These are phyloP conservation scores for Ceratitis capitata DNA, from an alignment of 1,140 invertebrate genomes.

Conservation along the genomic window DNA sequence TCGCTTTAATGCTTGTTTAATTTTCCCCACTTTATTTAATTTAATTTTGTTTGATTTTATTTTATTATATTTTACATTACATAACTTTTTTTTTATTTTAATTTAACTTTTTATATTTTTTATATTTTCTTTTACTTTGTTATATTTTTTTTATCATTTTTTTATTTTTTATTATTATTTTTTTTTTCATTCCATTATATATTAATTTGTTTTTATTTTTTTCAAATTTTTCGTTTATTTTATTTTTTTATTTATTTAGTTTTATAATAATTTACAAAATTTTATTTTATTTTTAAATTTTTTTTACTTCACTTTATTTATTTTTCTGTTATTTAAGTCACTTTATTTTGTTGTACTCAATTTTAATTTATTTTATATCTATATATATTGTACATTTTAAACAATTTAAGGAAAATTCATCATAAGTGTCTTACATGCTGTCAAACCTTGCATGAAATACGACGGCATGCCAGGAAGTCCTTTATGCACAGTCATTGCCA, in stretches of 20 bases:
- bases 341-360: not conserved
- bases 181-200: not conserved
- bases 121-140: too few relatives aligned
- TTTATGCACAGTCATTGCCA: conserved; percentile 55
- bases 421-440: conserved; percentile 50
- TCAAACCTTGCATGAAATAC: conserved; percentile 61
- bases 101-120: too few relatives aligned
- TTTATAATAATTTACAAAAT: too few relatives aligned
- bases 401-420: not conserved
- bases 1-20: not conserved
- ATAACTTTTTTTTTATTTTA: too few relatives aligned
- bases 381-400: too few relatives aligned
- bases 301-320: not conserved
- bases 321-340: not conserved
- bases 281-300: not conserved
- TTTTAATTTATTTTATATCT: not conserved
- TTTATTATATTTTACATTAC: not conserved
- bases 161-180: too few relatives aligned
- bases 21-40: not conserved
- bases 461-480: conserved; percentile 61
- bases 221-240: not conserved
- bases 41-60: not conserved
- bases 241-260: not conserved
- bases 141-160: not conserved
- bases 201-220: not conserved